Evolutionary conservation across 1,140 invertebrate species (phyloP), one percentile per base, ranked within the genome.

Genomic region (Frieseomelitta varia): DNA sequence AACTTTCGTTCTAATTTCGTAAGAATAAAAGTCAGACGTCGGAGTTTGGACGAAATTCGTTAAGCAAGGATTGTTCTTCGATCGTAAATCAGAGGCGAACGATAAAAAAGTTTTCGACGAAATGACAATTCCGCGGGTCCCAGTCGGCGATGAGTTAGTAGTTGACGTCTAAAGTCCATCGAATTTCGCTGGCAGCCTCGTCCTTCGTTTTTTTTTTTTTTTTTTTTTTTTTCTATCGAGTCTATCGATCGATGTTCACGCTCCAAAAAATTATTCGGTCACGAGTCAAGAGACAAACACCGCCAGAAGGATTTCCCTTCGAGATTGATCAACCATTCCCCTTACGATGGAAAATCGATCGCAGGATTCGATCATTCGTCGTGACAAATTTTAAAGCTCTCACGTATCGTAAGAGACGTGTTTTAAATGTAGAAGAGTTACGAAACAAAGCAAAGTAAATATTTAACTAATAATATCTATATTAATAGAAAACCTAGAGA

Each of bases 191-290:
- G 14, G 55, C 56, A 61, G 34, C n/a, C 58, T 63, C 58, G 58
- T 77, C 34, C 39, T 77, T n/a, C 74, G 39, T 51, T 77, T 77
- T 63, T 63, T 47, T 76, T 76, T 76, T 63, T n/a, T n/a, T n/a
- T n/a, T n/a, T n/a, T n/a, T n/a, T n/a, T n/a, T n/a, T n/a, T n/a
- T n/a, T n/a, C n/a, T 77, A 77, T 77, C 74, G 58, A 77, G 74
- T 65, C 58, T 24, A 77, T 77, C 74, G 74, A 77, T 77, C 74
- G 58, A 65, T 39, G 74, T 77, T 77, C 74, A 77, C 74, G 58
- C 74, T 63, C 74, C 56, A 77, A 63, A 77, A 77, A 77, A 77
- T 77, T 77, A 63, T 77, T 77, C 74, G 74, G 74, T 76, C 74
- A 76, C 34, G 34, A 77, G 58, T 63, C 55, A 77, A 63, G 58